Evolutionary conservation across 92 coral and sea anemone species (phyloP).

Genomic region (Parazoanthus atlanticus): DNA sequence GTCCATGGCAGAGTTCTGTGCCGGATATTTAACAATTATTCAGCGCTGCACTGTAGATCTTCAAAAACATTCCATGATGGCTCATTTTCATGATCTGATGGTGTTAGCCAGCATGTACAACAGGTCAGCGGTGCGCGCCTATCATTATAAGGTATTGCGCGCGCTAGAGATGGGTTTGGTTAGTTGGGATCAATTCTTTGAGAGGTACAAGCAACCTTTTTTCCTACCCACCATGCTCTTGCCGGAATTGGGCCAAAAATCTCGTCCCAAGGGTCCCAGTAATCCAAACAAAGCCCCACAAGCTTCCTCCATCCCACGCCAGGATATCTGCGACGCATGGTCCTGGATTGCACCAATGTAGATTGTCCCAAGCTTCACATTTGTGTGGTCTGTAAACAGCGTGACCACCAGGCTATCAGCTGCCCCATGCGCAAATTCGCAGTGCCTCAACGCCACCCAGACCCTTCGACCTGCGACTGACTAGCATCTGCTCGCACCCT

Average conservation of each 20-base stretch:
- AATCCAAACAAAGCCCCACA: no score
- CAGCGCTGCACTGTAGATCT: no score
- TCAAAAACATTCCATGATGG: no score
- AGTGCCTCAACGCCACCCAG: conserved; percentile 11
- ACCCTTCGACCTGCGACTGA: neutral
- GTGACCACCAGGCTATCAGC: conserved; percentile 11
- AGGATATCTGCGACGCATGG: neutral
- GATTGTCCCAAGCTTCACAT: neutral
- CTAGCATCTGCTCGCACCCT: neutral
- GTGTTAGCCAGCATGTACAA: no score
- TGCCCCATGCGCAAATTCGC: conserved; percentile 27
- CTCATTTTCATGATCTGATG: no score
- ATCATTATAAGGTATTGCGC: no score
- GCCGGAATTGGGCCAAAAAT: no score
- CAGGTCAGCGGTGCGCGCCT: no score
- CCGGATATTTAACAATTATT: no score
- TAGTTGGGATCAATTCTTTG: no score
- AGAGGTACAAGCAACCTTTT: neutral
- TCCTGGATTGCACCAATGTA: neutral
- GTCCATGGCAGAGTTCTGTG: no score
- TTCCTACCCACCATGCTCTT: neutral
- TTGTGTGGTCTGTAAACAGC: neutral
- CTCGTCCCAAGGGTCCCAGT: neutral
- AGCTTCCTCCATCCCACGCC: neutral
- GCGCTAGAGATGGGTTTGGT: no score